These are phyloP conservation scores for Arctopsyche grandis DNA, from an alignment of 1,140 invertebrate species.

Conservation along the genomic window DNA sequence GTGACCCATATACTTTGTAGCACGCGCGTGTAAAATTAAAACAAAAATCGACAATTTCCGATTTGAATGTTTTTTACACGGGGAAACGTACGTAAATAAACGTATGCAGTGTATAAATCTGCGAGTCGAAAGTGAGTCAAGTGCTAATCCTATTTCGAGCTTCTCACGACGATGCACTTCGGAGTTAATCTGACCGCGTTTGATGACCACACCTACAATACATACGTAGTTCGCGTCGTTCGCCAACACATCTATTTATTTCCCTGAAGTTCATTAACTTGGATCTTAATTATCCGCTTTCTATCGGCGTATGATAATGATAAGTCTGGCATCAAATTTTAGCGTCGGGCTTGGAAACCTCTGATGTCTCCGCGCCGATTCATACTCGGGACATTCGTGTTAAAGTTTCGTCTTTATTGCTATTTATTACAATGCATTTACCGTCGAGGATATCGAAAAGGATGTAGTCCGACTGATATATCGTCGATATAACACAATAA, in stretches of 20 bases:
- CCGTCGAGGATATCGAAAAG: constrained; percentile 23
- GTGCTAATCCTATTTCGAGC: background rate
- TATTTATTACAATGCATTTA: constrained; percentile 21
- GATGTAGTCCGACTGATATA: constrained; percentile 4
- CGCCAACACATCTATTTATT: background rate
- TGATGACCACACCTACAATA: constrained; percentile 9
- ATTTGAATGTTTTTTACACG: no score
- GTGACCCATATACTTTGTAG: no score
- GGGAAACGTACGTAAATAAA: no score
- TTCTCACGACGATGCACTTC: constrained; percentile 12
- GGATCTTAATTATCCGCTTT: constrained; percentile 4
- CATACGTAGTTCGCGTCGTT: background rate
- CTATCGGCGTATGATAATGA: background rate
- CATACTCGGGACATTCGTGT: no score
- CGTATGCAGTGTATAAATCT: background rate
- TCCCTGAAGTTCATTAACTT: background rate
- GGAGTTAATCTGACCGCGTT: background rate
- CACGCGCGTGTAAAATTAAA: no score
- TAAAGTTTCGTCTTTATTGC: background rate
- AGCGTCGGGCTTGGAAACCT: background rate
- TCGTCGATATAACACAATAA: background rate
- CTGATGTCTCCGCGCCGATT: background rate
- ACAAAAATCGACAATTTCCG: no score
- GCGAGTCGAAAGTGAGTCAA: constrained; percentile 1
- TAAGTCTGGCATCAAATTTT: background rate